These are phyloP conservation scores for Aphelinus certus DNA, from an alignment of 1,140 invertebrate genomes.

Conservation along the genomic window DNA sequence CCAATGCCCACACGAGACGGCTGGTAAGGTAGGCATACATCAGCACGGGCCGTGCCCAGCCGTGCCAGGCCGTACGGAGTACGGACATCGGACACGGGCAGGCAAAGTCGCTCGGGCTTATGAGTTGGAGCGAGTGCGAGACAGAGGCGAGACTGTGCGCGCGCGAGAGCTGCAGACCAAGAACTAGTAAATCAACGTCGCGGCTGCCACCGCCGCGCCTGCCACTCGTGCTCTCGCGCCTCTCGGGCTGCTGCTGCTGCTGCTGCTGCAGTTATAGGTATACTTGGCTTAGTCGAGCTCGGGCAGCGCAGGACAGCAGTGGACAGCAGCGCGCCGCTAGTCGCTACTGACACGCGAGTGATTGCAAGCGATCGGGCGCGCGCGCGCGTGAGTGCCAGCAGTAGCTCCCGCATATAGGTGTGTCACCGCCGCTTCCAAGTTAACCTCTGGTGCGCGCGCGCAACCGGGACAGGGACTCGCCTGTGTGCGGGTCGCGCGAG, in stretches of 20 bases:
- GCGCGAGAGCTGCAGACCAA: too few species aligned
- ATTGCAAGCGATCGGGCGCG: not conserved
- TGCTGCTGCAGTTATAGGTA: not conserved
- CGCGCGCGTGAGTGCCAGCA: constrained; percentile 19
- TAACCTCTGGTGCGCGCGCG: not conserved
- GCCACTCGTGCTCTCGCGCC: too few species aligned
- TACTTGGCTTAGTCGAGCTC: not conserved
- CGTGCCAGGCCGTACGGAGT: too few species aligned
- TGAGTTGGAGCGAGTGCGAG: too few species aligned
- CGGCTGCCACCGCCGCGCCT: too few species aligned
- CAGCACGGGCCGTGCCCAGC: too few species aligned
- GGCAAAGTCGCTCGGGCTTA: too few species aligned
- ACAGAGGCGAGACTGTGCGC: too few species aligned
- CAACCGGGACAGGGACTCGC: not conserved
- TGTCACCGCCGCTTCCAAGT: not conserved
- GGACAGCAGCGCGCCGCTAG: not conserved
- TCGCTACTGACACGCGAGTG: not conserved
- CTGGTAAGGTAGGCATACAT: too few species aligned
- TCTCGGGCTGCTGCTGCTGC: too few species aligned
- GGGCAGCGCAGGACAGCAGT: not conserved
- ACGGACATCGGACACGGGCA: too few species aligned
- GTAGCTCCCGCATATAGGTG: not conserved
- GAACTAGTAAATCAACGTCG: not conserved
- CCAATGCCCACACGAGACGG: too few species aligned
- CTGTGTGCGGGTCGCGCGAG: not conserved